A percentile compares a stretch with the other conserved stretches of the same genome.
Evolutionary conservation across 2,797 vertebrate species (phyloP).

Genomic region (Ciconia nigra): DNA sequence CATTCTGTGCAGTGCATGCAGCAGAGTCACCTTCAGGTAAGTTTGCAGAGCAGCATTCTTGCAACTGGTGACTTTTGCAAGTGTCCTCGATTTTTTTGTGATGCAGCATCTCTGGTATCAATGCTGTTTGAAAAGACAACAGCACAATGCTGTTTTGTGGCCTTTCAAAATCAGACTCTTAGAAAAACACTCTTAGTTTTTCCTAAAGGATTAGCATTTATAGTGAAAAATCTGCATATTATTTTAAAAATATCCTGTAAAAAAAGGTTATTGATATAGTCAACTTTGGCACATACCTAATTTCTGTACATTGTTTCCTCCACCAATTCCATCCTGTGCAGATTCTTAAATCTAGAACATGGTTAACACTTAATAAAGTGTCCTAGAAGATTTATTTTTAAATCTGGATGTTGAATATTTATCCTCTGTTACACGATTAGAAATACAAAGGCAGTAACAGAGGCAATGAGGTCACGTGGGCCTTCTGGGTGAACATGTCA

Average conservation of each 20-base stretch:
- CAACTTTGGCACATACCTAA: neutral
- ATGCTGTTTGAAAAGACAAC: neutral
- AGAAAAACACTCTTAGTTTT: neutral
- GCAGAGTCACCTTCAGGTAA: neutral
- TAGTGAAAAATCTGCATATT: neutral
- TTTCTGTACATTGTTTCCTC: neutral
- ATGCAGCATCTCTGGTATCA: neutral
- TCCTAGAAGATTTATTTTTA: neutral
- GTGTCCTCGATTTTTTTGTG: neutral
- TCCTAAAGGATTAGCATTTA: neutral
- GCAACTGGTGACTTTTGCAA: neutral
- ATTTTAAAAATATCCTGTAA: neutral
- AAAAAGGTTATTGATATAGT: neutral
- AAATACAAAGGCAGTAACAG: neutral
- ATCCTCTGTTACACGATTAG: neutral
- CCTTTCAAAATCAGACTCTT: neutral
- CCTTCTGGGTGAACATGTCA: neutral
- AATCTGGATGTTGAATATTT: neutral
- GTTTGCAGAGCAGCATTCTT: neutral
- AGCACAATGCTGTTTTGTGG: neutral
- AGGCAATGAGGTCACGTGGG: neutral
- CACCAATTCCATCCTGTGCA: neutral
- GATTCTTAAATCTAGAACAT: neutral
- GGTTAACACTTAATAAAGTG: neutral
- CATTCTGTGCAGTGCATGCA: fast-evolving